Conservation (phyloP, 2,113 vertebrate genomes). For the Furnarius figulus region DNA sequence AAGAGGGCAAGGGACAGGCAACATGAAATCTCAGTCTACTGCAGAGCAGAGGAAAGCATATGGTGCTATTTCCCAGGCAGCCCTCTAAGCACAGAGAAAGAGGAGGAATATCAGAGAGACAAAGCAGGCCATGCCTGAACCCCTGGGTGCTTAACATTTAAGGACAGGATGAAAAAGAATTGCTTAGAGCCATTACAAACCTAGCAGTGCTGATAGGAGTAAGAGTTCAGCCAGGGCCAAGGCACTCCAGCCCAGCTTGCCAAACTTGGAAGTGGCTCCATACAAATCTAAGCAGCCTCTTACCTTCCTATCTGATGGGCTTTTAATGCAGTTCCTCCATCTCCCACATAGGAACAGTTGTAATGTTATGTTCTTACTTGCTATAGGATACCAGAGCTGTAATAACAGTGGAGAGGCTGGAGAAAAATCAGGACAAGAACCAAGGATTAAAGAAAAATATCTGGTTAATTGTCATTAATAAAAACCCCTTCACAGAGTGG, state of each 20-base stretch:
- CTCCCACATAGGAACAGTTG: not conserved
- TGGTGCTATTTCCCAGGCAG: not conserved
- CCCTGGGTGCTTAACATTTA: not conserved
- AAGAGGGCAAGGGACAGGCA: not conserved
- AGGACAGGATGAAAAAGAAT: not conserved
- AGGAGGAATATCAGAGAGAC: not conserved
- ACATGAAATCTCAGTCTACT: not conserved
- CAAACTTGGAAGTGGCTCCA: constrained; percentile 4
- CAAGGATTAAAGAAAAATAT: not conserved
- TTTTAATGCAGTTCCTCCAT: not conserved
- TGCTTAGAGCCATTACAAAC: constrained; percentile 3
- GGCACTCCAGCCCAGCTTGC: not conserved
- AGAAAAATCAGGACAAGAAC: constrained; percentile 14
- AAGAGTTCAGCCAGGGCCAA: constrained; percentile 17
- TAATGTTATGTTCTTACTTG: constrained; percentile 25
- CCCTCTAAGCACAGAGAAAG: not conserved
- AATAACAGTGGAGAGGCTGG: not conserved
- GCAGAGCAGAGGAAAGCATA: not conserved
- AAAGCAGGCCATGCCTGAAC: not conserved
- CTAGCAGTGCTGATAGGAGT: not conserved
- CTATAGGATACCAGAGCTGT: not conserved
- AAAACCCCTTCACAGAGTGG: not conserved
- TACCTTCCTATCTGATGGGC: constrained; percentile 36
- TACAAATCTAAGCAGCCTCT: constrained; percentile 14
- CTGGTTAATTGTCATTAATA: not conserved